Conservation (phyloP, 2,113 vertebrate species). For the Melanotaenia duboulayi region DNA sequence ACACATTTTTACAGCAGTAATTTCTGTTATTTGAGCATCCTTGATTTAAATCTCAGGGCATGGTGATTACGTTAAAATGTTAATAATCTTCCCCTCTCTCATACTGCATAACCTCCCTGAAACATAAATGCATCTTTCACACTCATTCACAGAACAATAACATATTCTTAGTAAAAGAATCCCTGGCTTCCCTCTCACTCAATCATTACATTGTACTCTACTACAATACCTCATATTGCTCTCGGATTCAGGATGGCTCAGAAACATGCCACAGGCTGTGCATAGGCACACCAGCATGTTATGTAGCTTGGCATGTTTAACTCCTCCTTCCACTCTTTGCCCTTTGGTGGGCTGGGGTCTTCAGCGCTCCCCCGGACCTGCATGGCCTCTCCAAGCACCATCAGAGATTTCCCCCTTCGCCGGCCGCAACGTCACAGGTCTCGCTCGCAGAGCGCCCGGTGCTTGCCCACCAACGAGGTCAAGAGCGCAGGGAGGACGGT, state of each 20-base stretch:
- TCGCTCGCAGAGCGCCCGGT: slow-evolving; percentile 86
- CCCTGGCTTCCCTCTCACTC: slow-evolving; percentile 42
- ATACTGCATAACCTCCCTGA: slow-evolving; percentile 25
- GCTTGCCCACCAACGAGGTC: slow-evolving; percentile 87
- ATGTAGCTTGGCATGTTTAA: slow-evolving; percentile 37
- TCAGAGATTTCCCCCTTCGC: slow-evolving; percentile 82
- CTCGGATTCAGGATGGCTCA: slow-evolving; percentile 43
- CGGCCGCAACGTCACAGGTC: slow-evolving; percentile 87
- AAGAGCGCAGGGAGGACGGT: slow-evolving; percentile 85
- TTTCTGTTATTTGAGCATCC: background rate
- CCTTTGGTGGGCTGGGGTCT: slow-evolving; percentile 59
- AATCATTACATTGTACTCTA: slow-evolving; percentile 61
- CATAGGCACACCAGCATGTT: slow-evolving; percentile 28
- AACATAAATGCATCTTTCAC: slow-evolving; percentile 31
- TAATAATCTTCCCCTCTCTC: background rate
- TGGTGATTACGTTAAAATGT: background rate
- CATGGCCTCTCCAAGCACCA: slow-evolving; percentile 87
- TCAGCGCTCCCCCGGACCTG: slow-evolving; percentile 87
- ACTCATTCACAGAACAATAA: slow-evolving; percentile 48
- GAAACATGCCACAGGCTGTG: slow-evolving; percentile 43
- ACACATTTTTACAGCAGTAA: background rate
- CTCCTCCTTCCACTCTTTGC: slow-evolving; percentile 50
- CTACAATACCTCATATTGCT: slow-evolving; percentile 56
- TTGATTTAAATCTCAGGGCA: background rate
- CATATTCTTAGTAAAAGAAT: slow-evolving; percentile 57